Evolutionary conservation across 1,140 invertebrate species (phyloP).

Genomic region (Gryon sp.): DNA sequence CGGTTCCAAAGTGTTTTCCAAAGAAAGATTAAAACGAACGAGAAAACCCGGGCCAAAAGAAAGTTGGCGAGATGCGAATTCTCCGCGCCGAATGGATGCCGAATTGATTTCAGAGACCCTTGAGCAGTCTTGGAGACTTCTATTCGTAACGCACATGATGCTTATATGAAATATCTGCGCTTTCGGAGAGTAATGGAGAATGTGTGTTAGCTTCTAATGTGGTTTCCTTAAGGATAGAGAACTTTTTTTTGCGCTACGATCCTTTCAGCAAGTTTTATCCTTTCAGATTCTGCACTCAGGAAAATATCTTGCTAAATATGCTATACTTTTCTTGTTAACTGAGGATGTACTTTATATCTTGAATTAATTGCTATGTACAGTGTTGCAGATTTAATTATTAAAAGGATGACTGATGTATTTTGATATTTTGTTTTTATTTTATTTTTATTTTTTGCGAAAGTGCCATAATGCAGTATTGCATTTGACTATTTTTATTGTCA

Average conservation of each 20-base stretch:
- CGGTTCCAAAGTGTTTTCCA: constrained; percentile 73
- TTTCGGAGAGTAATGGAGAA: constrained; percentile 47
- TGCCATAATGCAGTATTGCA: too few relatives aligned
- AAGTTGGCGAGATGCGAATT: constrained; percentile 69
- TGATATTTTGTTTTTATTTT: too few relatives aligned
- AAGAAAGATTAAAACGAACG: constrained; percentile 76
- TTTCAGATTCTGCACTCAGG: too few relatives aligned
- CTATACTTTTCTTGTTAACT: too few relatives aligned
- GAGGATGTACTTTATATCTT: too few relatives aligned
- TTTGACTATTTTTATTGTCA: too few relatives aligned
- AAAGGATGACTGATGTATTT: too few relatives aligned
- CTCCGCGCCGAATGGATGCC: constrained; percentile 47
- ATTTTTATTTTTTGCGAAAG: too few relatives aligned
- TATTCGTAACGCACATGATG: constrained; percentile 45
- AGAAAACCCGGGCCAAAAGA: constrained; percentile 68
- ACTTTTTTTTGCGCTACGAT: constrained; percentile 15
- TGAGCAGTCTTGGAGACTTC: constrained; percentile 44
- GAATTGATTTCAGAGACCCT: constrained; percentile 61
- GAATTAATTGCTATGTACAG: too few relatives aligned
- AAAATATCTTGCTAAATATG: too few relatives aligned
- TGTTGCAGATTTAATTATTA: too few relatives aligned
- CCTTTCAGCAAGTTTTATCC: not conserved
- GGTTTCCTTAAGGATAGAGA: constrained; percentile 21
- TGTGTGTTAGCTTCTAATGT: constrained; percentile 50
- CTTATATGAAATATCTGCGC: constrained; percentile 48